These are phyloP conservation scores for Chalcis sispes DNA, from an alignment of 2,888 invertebrate genomes.

Conservation along the genomic window DNA sequence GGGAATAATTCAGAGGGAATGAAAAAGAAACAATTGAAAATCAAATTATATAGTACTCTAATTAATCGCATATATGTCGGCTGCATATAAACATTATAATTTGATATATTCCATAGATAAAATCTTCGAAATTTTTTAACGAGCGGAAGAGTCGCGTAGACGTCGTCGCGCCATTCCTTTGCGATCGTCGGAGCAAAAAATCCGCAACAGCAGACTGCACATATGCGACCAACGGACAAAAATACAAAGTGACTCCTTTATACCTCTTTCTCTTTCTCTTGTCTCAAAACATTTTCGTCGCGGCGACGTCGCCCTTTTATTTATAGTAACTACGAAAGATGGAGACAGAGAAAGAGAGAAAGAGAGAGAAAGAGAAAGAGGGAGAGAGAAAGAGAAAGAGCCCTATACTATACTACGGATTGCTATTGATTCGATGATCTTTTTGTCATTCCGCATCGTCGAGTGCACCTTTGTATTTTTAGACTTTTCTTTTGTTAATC, in stretches of 20 bases:
- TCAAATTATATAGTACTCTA: too few relatives aligned
- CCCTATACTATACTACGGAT: too few relatives aligned
- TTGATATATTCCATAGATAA: too few relatives aligned
- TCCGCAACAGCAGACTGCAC: background rate
- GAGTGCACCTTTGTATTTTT: constrained; percentile 19
- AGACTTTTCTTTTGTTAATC: background rate
- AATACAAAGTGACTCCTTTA: constrained; percentile 36
- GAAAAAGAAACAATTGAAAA: too few relatives aligned
- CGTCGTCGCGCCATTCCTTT: constrained; percentile 24
- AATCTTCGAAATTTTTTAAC: too few relatives aligned
- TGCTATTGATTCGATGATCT: constrained; percentile 34
- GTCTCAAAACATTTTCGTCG: constrained; percentile 12
- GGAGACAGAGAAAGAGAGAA: background rate
- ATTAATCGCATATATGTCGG: too few relatives aligned
- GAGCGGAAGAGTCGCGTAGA: too few relatives aligned
- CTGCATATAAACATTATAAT: too few relatives aligned
- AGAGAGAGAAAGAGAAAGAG: too few relatives aligned
- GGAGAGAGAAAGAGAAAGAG: too few relatives aligned
- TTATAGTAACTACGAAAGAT: constrained; percentile 25
- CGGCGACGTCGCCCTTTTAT: constrained; percentile 12
- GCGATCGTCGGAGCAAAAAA: constrained; percentile 34
- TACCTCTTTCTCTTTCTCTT: too few relatives aligned
- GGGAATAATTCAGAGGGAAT: too few relatives aligned
- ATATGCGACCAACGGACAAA: constrained; percentile 39
- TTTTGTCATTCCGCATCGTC: constrained; percentile 26